Conservation (phyloP, 2,797 vertebrate genomes). For the Picus viridis region DNA sequence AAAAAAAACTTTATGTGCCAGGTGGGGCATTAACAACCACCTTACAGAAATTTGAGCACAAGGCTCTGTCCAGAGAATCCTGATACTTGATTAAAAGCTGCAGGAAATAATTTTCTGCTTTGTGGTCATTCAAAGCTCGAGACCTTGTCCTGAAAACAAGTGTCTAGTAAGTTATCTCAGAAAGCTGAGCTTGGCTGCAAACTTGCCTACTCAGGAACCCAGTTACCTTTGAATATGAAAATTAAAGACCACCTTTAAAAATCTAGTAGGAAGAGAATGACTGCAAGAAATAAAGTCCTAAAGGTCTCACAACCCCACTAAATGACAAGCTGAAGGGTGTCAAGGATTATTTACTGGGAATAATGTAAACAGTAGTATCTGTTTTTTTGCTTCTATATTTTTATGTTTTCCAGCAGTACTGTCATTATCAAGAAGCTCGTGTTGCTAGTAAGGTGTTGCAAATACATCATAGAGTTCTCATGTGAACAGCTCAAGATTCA, state of each 20-base stretch:
- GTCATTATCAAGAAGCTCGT: background rate
- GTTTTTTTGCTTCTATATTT: background rate
- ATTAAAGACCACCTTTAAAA: background rate
- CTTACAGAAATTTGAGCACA: background rate
- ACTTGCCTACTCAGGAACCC: background rate
- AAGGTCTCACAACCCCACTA: background rate
- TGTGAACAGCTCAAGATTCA: background rate
- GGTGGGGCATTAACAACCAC: background rate
- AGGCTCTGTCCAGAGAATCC: background rate
- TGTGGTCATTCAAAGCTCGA: background rate
- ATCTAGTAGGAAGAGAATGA: background rate
- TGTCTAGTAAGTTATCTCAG: background rate
- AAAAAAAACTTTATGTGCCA: background rate
- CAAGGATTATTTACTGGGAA: background rate
- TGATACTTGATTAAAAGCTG: background rate
- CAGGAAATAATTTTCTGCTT: background rate
- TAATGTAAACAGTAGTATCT: fast-evolving
- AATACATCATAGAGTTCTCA: background rate
- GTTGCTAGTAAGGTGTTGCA: background rate
- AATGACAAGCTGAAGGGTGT: background rate
- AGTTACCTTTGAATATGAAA: background rate
- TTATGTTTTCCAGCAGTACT: background rate
- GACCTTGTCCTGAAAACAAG: background rate
- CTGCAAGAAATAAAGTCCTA: background rate
- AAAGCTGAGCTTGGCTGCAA: background rate